phyloP scores from a whole-genome alignment of 2,888 invertebrate genomes.

The Lycophotia porphyrea region DNA sequence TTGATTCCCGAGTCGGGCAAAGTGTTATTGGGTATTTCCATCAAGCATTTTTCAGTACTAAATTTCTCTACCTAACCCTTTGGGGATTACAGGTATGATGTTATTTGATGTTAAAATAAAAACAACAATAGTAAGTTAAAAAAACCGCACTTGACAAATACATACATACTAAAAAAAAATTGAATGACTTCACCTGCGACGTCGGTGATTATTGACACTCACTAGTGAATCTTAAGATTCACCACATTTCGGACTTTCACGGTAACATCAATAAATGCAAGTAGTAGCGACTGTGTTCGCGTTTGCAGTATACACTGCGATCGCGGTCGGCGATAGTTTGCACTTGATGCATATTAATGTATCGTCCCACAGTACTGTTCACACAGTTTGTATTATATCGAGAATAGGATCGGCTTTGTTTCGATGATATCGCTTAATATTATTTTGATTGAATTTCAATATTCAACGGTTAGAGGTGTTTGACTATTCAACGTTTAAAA shows the following conservation, averaged over 20 bases:
- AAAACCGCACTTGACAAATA: background rate
- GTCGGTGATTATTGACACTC: background rate
- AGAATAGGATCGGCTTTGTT: conserved; percentile 53
- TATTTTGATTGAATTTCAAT: conserved; percentile 57
- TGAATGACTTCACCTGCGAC: background rate
- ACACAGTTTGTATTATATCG: conserved; percentile 63
- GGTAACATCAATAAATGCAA: conserved; percentile 29
- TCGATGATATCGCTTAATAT: conserved; percentile 48
- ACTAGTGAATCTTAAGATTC: background rate
- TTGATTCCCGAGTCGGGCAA: too few species aligned
- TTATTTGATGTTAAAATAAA: too few species aligned
- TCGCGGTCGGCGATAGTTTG: conserved; percentile 76
- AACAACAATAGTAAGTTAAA: background rate
- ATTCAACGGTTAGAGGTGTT: conserved; percentile 42
- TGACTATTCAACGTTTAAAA: conserved; percentile 23
- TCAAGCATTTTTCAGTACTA: too few species aligned
- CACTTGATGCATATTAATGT: conserved; percentile 83
- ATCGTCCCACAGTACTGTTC: conserved; percentile 63
- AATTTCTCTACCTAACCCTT: too few species aligned
- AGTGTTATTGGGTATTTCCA: too few species aligned
- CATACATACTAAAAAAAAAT: background rate
- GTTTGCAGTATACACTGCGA: conserved; percentile 69
- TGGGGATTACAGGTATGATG: too few species aligned
- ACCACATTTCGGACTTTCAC: background rate
- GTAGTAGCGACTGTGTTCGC: conserved; percentile 61